Conservation (phyloP, 64 coral and sea anemone species). For the Porites lutea region DNA sequence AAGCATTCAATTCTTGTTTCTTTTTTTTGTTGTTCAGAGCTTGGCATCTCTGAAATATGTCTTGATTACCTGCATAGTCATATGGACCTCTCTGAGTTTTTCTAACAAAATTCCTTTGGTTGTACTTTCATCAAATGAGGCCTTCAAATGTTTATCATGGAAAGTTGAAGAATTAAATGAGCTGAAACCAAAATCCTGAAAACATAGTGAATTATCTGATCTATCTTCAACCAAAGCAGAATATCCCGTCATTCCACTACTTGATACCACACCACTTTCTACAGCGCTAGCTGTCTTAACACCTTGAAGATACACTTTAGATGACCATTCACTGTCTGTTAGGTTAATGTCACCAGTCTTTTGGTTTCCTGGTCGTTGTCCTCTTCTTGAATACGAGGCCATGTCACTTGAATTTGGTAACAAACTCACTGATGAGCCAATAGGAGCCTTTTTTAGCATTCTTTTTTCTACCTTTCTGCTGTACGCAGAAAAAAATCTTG, state of each 20-base stretch:
- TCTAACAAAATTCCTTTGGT: constrained; percentile 29
- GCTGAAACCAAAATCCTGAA: background rate
- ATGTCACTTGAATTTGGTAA: background rate
- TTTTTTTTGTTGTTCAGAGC: too few relatives aligned
- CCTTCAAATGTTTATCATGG: constrained; percentile 20
- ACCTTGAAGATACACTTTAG: background rate
- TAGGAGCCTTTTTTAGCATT: constrained; percentile 17
- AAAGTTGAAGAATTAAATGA: background rate
- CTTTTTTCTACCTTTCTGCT: background rate
- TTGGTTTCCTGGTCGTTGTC: background rate
- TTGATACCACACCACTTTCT: background rate
- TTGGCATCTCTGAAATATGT: background rate
- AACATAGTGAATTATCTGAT: background rate
- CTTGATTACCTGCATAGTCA: constrained; percentile 32
- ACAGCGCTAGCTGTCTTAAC: background rate
- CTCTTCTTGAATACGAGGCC: background rate
- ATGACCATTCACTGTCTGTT: constrained; percentile 48
- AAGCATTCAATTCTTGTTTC: too few relatives aligned
- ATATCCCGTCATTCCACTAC: background rate
- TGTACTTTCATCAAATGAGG: constrained; percentile 40
- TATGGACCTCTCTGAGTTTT: constrained; percentile 50
- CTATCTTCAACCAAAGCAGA: background rate
- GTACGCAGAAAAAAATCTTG: background rate
- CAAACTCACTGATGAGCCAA: background rate
- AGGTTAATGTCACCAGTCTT: background rate